A percentile compares a stretch with the other conserved stretches of the same genome.
These are phyloP conservation scores for Chelidonichthys spinosus DNA, from an alignment of 2,797 vertebrate genomes.

Conservation along the genomic window DNA sequence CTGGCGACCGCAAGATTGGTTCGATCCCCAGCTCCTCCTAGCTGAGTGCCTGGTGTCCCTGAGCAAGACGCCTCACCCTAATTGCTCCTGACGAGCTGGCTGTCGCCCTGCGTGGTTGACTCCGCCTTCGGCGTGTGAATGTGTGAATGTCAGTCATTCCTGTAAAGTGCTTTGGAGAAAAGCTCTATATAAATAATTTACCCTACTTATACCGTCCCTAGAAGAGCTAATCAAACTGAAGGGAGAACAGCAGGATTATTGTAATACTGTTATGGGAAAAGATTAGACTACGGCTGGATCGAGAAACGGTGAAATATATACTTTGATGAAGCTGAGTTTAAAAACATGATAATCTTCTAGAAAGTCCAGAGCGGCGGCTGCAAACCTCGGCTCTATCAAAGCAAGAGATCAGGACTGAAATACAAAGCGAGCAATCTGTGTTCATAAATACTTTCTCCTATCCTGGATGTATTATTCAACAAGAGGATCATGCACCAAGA, in stretches of 20 bases:
- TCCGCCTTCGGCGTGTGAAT: too few relatives aligned
- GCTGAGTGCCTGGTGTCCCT: too few relatives aligned
- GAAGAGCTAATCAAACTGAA: neutral
- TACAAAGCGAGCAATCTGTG: constrained; percentile 12
- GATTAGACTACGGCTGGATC: rapidly evolving
- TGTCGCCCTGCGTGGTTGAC: too few relatives aligned
- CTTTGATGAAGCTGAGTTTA: neutral
- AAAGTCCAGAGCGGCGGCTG: neutral
- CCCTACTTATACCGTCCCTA: too few relatives aligned
- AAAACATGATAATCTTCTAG: neutral
- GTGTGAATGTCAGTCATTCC: too few relatives aligned
- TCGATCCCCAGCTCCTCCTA: too few relatives aligned
- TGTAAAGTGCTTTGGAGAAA: too few relatives aligned
- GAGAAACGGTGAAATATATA: neutral
- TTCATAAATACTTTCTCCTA: constrained; percentile 11
- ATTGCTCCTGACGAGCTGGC: too few relatives aligned
- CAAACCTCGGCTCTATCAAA: neutral
- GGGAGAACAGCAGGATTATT: constrained; percentile 34
- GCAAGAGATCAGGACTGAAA: constrained; percentile 5
- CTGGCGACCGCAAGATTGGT: too few relatives aligned
- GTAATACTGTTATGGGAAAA: neutral
- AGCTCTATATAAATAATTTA: too few relatives aligned
- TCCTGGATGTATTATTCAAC: constrained; percentile 41
- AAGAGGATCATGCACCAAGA: constrained; percentile 15
- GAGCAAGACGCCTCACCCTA: too few relatives aligned